These are phyloP conservation scores for Peromyscus eremicus DNA, from an alignment of 2,797 vertebrate species.

Conservation along the genomic window DNA sequence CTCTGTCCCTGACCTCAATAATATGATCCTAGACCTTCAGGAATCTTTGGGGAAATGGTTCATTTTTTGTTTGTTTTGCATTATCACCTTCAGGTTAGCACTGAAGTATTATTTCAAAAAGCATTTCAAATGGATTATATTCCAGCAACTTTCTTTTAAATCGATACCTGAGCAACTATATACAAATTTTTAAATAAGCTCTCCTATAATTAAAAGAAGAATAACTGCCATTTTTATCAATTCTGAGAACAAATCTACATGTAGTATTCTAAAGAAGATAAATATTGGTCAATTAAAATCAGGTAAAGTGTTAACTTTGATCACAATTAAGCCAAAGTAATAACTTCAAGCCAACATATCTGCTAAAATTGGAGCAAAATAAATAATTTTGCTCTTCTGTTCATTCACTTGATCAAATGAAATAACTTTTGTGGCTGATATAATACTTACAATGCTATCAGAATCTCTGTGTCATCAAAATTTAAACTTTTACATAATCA, in stretches of 20 bases:
- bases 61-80: background rate
- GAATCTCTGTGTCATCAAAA: conserved; percentile 35
- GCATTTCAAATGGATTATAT: background rate
- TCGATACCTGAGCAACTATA: conserved; percentile 3
- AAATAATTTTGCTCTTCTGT: conserved; percentile 39
- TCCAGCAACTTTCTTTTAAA: conserved; percentile 41
- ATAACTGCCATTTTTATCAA: conserved; percentile 5
- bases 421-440: background rate
- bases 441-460: conserved; percentile 33
- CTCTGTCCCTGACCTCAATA: conserved; percentile 46
- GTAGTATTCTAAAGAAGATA: conserved; percentile 61
- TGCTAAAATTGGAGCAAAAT: background rate
- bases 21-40: conserved; percentile 47
- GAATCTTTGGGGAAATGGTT: background rate
- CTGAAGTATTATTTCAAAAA: background rate
- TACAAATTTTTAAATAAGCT: conserved; percentile 57
- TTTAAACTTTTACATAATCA: conserved; percentile 36
- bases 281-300: conserved; percentile 56
- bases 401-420: conserved; percentile 32
- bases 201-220: background rate
- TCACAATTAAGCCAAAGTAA: conserved; percentile 59
- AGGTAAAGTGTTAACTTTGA: conserved; percentile 45
- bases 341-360: background rate
- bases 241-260: background rate
- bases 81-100: conserved; percentile 28